Conservation (phyloP, 1,140 invertebrate species). For the Phymorhynchus buccinoides region DNA sequence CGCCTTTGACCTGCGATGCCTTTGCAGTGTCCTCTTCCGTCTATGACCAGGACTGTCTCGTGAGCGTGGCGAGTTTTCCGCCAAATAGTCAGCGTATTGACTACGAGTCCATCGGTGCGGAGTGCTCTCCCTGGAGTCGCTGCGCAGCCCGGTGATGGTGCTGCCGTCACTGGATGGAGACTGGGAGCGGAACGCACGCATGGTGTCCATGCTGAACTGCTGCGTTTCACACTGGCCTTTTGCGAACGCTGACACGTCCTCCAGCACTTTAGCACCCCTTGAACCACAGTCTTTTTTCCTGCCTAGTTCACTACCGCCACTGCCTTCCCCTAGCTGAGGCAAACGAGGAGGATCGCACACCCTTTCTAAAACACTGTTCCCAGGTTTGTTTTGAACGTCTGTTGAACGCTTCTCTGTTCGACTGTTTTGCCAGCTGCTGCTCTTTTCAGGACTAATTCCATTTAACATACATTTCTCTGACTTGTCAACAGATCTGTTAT, state of each 20-base stretch:
- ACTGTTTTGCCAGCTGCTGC: slow-evolving; percentile 48
- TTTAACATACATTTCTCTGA: slow-evolving; percentile 53
- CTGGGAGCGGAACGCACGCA: slow-evolving; percentile 48
- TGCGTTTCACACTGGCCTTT: slow-evolving; percentile 5
- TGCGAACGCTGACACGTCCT: not conserved
- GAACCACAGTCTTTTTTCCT: not conserved
- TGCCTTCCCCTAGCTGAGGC: not conserved
- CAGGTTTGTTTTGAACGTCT: slow-evolving; percentile 31
- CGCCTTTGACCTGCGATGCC: not conserved
- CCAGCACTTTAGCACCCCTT: not conserved
- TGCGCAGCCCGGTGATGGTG: not conserved
- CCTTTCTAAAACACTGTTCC: slow-evolving; percentile 40
- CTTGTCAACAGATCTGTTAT: not conserved
- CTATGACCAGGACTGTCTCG: not conserved
- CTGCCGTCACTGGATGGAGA: slow-evolving; percentile 51
- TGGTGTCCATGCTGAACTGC: slow-evolving; percentile 40
- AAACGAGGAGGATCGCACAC: not conserved
- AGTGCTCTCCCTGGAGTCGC: slow-evolving; percentile 48
- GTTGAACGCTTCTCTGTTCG: slow-evolving; percentile 44
- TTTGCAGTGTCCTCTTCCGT: not conserved
- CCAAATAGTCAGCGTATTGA: slow-evolving; percentile 38
- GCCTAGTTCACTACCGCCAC: too few relatives aligned
- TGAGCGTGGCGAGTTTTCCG: slow-evolving; percentile 19
- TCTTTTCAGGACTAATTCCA: slow-evolving; percentile 57
- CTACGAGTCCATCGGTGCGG: slow-evolving; percentile 58